A percentile compares a stretch with the other conserved stretches of the same genome.
These are phyloP conservation scores for Acanthurus lineatus DNA, from an alignment of 2,797 vertebrate species.

Conservation along the genomic window DNA sequence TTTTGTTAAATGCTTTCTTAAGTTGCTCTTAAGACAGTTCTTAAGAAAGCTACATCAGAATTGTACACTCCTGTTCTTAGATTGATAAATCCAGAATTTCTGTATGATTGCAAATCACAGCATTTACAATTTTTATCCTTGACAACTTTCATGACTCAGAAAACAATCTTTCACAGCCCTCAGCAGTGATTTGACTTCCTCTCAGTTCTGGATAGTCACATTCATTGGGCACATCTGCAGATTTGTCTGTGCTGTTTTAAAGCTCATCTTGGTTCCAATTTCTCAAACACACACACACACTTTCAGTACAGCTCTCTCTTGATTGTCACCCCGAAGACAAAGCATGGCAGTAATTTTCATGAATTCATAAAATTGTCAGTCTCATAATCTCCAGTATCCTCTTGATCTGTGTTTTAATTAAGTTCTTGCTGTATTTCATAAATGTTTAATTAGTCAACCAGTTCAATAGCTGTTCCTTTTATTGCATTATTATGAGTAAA, in stretches of 20 bases:
- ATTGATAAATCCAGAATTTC: neutral
- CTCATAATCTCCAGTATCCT: neutral
- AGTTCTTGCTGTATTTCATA: neutral
- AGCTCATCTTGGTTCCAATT: neutral
- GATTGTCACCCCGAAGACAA: neutral
- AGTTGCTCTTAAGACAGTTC: too few species aligned
- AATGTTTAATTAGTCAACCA: slow-evolving; percentile 1
- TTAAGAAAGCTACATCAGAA: too few species aligned
- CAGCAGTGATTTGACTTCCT: neutral
- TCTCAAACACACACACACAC: neutral
- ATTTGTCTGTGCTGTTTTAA: neutral
- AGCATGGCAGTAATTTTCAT: neutral
- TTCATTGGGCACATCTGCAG: neutral
- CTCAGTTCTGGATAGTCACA: neutral
- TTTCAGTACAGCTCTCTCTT: neutral
- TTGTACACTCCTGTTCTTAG: too few species aligned
- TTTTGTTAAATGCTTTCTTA: too few species aligned
- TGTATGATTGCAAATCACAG: neutral
- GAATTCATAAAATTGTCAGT: neutral
- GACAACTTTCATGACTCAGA: neutral
- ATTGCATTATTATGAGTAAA: too few species aligned
- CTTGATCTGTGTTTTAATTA: neutral
- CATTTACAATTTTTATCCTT: neutral
- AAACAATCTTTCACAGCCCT: neutral
- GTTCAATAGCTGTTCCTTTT: neutral